Evolutionary conservation across 92 coral and sea anemone genomes (phyloP).

Genomic region (Parazoanthus swiftii): DNA sequence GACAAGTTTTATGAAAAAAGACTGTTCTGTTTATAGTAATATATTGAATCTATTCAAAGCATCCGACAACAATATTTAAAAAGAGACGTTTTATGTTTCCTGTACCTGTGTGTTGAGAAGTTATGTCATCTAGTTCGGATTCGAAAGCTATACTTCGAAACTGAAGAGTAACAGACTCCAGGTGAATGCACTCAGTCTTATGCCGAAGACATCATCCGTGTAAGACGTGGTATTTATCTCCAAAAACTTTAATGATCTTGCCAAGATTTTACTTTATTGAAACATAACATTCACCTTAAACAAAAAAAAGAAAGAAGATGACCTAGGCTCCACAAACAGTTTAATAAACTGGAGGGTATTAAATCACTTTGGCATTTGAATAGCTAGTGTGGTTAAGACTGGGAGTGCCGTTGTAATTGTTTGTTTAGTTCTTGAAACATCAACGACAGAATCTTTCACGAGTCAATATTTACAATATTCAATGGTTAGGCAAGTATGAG

Average conservation of each 20-base stretch:
- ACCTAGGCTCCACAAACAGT: too few relatives aligned
- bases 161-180: neutral
- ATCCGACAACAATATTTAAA: neutral
- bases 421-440: neutral
- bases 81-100: neutral
- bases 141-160: neutral
- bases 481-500: conserved; percentile 46
- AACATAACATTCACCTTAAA: neutral
- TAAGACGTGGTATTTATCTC: neutral
- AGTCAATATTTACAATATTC: neutral
- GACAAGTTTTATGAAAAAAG: neutral
- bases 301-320: too few relatives aligned
- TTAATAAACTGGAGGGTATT: neutral
- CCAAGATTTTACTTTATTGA: neutral
- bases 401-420: neutral
- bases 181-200: neutral
- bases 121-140: conserved; percentile 3
- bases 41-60: neutral
- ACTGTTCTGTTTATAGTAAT: neutral
- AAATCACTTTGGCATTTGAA: neutral
- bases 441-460: neutral
- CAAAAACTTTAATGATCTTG: too few relatives aligned
- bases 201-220: neutral
- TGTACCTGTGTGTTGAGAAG: neutral
- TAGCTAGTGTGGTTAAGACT: neutral